Base-by-base conservation (phyloP, 2,113 vertebrate species). In the Solea senegalensis region DNA sequence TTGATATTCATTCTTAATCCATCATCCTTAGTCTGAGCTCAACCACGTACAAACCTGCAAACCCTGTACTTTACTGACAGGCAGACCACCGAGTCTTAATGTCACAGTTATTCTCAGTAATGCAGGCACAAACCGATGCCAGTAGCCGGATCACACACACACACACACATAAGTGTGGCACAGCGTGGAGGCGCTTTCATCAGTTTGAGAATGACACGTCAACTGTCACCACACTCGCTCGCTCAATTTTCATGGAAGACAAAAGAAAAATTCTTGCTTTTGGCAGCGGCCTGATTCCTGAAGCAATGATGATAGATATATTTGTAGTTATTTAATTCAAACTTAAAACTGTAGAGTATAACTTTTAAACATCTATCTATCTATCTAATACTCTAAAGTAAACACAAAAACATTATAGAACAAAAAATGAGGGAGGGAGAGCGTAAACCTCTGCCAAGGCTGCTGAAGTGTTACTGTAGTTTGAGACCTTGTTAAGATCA, bases 21-120 rank as follows among this genome's bases (percentile, higher is more conserved):
- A 11, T 74, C 51, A 76, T 21, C 48, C 45, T 68, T 21, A 13
- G 3, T 51, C 44, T 52, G 45, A 74, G 46, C 43, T 46, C 11
- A 51, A 54, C 44, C 14, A 14, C 60, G 63, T 65, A 50, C 63
- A 78, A 58, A 34, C 34, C 3, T 4, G 53, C 62, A 27, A 80
- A 67, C 65, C 43, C 61, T 52, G 16, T 40, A 45, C 59, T 51
- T 21, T 62, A 62, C 28, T 78, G 78, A 80, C 60, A 84, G 13
- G 45, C 57, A 65, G 55, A 40, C 43, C 48, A 27, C 60, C 44
- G 55, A 8, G 60, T 61, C 34, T 73, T 56, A 76, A 69, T 27
- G 64, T 41, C 50, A 3, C 58, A 66, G 54, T 65, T 51, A 15
- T 52, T 78, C 59, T 79, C 39, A 73, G 65, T 59, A 49, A 39